phyloP scores from a whole-genome alignment of 2,888 invertebrate species.

The Blera fallax region DNA sequence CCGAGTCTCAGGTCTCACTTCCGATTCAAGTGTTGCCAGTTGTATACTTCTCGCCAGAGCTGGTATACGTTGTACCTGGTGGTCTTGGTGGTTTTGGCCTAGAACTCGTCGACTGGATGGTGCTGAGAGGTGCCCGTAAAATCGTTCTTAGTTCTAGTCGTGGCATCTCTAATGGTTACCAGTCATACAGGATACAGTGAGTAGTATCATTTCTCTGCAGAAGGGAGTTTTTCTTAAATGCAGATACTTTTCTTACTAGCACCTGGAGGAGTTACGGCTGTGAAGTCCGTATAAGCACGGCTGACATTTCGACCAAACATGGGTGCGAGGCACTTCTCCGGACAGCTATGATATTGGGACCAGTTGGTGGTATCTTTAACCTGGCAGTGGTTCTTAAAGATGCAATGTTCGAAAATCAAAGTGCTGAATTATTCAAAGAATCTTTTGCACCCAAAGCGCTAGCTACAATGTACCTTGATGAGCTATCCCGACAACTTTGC shows the following conservation, averaged over 20 bases:
- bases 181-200: slow-evolving; percentile 87
- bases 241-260: slow-evolving; percentile 77
- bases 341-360: slow-evolving; percentile 85
- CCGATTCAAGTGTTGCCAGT: slow-evolving; percentile 77
- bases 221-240: no score
- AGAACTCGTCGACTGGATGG: slow-evolving; percentile 93
- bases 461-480: slow-evolving; percentile 90
- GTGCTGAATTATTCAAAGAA: slow-evolving; percentile 85
- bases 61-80: slow-evolving; percentile 86
- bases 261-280: slow-evolving; percentile 89
- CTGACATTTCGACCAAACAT: slow-evolving; percentile 86
- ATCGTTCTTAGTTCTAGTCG: slow-evolving; percentile 91
- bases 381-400: slow-evolving; percentile 92
- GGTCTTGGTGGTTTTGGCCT: slow-evolving; percentile 96
- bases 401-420: slow-evolving; percentile 90
- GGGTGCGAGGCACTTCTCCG: slow-evolving; percentile 88
- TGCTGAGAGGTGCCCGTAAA: slow-evolving; percentile 90
- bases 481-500: slow-evolving; percentile 84
- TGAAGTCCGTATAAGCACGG: slow-evolving; percentile 86
- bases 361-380: slow-evolving; percentile 94
- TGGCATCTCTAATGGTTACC: slow-evolving; percentile 92
- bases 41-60: slow-evolving; percentile 77
- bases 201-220: slow-evolving; percentile 31
- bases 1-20: slow-evolving; percentile 74
- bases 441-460: slow-evolving; percentile 90